These are phyloP conservation scores for Tolmerus cingulatus DNA, from an alignment of 2,888 invertebrate genomes.

Conservation along the genomic window DNA sequence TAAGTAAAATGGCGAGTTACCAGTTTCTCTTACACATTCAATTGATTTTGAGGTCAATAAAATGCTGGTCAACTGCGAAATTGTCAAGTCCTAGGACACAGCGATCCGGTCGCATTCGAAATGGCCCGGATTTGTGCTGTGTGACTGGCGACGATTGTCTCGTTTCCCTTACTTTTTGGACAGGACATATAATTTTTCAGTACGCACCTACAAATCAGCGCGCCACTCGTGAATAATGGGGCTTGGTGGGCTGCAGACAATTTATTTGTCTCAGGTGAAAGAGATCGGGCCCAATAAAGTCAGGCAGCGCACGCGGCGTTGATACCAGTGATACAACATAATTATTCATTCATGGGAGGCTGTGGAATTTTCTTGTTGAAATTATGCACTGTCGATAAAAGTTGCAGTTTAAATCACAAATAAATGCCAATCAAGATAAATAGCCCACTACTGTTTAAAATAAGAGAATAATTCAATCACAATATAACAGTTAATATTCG, in stretches of 20 bases:
- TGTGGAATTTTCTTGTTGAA: not conserved
- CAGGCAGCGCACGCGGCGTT: not conserved
- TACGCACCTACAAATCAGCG: slow-evolving; percentile 9
- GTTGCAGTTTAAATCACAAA: not conserved
- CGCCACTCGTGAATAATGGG: not conserved
- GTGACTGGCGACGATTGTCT: not conserved
- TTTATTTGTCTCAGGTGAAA: not conserved
- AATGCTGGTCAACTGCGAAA: slow-evolving; percentile 5
- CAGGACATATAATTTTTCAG: not conserved
- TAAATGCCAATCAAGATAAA: not conserved
- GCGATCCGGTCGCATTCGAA: not conserved
- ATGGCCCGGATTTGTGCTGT: not conserved
- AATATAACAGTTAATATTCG: not conserved
- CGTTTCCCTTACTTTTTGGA: not conserved
- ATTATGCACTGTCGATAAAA: not conserved
- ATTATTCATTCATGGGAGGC: not conserved
- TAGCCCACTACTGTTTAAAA: not conserved
- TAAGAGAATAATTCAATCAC: too few relatives aligned
- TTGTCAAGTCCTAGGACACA: not conserved
- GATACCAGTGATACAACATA: not conserved
- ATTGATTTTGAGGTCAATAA: not conserved
- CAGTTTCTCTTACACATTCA: not conserved
- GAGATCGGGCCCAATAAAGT: not conserved
- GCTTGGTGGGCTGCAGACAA: not conserved
- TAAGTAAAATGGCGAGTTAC: not conserved